A percentile compares a stretch with the other conserved stretches of the same genome.
These are phyloP conservation scores for Burhinus oedicnemus DNA, from an alignment of 2,113 vertebrate species.

Conservation along the genomic window DNA sequence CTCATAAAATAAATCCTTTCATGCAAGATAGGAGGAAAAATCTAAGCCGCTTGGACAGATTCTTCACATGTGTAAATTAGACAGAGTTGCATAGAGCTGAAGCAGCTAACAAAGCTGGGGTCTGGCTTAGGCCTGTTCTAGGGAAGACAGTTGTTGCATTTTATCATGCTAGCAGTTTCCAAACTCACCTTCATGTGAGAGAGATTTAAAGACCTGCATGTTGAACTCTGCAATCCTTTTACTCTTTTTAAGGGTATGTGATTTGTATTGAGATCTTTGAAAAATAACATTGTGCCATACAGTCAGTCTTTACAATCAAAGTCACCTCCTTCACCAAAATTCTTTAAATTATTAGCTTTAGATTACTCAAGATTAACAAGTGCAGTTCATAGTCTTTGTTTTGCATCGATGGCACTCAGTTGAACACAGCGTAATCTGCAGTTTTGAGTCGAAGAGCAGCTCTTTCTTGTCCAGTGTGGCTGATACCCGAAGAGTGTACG, in stretches of 20 bases:
- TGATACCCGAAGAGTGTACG: not conserved
- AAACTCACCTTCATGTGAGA: not conserved
- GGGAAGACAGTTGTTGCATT: not conserved
- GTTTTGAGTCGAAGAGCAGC: not conserved
- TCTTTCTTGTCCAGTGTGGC: not conserved
- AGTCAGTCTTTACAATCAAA: not conserved
- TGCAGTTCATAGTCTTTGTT: not conserved
- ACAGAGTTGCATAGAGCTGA: not conserved
- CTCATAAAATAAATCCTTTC: not conserved
- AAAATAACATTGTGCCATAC: not conserved
- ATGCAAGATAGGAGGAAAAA: not conserved
- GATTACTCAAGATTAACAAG: not conserved
- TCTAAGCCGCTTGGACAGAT: not conserved
- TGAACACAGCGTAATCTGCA: not conserved
- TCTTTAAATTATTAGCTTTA: not conserved
- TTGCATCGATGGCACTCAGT: not conserved
- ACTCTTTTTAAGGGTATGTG: not conserved
- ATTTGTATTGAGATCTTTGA: not conserved
- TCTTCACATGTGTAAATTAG: not conserved
- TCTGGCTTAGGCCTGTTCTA: not conserved
- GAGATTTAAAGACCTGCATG: not conserved
- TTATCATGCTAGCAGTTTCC: not conserved
- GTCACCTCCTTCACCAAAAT: not conserved
- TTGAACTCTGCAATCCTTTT: not conserved
- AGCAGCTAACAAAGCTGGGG: not conserved